phyloP scores from a whole-genome alignment of 2,797 vertebrate species.

The Schizothorax lantsangensis region DNA sequence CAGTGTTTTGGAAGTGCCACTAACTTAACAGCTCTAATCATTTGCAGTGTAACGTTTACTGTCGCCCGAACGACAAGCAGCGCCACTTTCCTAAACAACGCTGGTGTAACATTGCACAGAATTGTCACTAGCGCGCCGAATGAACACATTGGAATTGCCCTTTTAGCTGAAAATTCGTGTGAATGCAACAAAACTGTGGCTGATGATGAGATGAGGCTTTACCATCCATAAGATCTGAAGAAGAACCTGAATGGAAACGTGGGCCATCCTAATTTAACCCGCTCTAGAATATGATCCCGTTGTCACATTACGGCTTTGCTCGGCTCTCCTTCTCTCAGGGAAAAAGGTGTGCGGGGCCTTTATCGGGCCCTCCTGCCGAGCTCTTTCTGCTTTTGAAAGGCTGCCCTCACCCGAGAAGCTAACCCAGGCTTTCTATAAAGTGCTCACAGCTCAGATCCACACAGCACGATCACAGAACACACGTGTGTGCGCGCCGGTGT shows the following conservation, averaged over 20 bases:
- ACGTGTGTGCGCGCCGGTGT: slow-evolving; percentile 44
- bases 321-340: slow-evolving; percentile 14
- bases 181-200: slow-evolving; percentile 9
- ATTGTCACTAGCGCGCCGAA: slow-evolving; percentile 34
- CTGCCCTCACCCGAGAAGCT: slow-evolving; percentile 54
- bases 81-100: slow-evolving; percentile 38
- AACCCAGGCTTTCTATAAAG: slow-evolving; percentile 48
- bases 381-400: slow-evolving; percentile 46
- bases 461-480: slow-evolving; percentile 45
- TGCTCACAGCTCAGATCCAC: slow-evolving; percentile 45
- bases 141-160: slow-evolving; percentile 16
- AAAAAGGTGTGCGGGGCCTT: slow-evolving; percentile 40
- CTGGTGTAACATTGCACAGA: slow-evolving; percentile 19
- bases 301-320: slow-evolving; percentile 42
- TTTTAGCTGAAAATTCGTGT: slow-evolving; percentile 33
- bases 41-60: slow-evolving; percentile 73
- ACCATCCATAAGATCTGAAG: slow-evolving; percentile 25
- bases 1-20: slow-evolving; percentile 83
- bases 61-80: slow-evolving; percentile 46
- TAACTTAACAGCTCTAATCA: slow-evolving; percentile 85
- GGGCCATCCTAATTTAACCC: slow-evolving; percentile 35
- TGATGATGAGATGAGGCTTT: not conserved
- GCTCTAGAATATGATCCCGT: slow-evolving; percentile 41
- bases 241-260: slow-evolving; percentile 37
- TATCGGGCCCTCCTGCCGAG: slow-evolving; percentile 49